Evolutionary conservation across 2,888 invertebrate genomes (phyloP).

Genomic region (Drosophila rubida): DNA sequence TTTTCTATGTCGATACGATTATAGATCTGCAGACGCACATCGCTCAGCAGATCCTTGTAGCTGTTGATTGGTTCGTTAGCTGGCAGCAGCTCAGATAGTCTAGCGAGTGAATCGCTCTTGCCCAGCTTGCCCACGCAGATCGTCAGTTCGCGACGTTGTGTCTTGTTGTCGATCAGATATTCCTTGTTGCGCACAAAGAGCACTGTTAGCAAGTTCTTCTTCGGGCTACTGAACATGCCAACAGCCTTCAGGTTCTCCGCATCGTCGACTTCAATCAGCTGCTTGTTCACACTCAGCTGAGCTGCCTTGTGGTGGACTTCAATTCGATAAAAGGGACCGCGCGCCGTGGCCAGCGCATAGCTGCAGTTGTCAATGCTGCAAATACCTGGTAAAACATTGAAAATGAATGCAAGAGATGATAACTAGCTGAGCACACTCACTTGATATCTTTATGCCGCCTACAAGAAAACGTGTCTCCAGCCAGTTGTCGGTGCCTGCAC

Average conservation of each 20-base stretch:
- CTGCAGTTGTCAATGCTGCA: conserved; percentile 51
- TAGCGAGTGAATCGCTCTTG: conserved; percentile 16
- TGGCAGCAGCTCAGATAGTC: conserved; percentile 18
- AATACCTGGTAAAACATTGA: conserved; percentile 57
- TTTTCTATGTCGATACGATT: conserved; percentile 48
- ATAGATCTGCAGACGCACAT: conserved; percentile 72
- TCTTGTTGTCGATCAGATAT: conserved; percentile 34
- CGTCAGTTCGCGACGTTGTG: conserved; percentile 10
- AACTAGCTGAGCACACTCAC: conserved; percentile 27
- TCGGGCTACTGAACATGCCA: conserved; percentile 68
- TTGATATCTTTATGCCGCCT: conserved; percentile 79
- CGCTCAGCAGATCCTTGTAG: conserved; percentile 68
- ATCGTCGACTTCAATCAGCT: conserved; percentile 43
- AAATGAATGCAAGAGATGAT: background rate
- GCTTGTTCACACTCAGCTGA: conserved; percentile 47
- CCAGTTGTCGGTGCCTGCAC: conserved; percentile 20
- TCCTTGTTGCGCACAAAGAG: conserved; percentile 71
- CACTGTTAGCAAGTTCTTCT: conserved; percentile 71
- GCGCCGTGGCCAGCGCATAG: conserved; percentile 71
- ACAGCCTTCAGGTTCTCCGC: conserved; percentile 67
- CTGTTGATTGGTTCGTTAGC: conserved; percentile 37
- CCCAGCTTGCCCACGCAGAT: conserved; percentile 46
- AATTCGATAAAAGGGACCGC: conserved; percentile 56
- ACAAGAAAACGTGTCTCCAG: conserved; percentile 56
- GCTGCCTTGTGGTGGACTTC: conserved; percentile 46